Evolutionary conservation across 2,797 vertebrate genomes (phyloP).

Genomic region (Dryobates pubescens): DNA sequence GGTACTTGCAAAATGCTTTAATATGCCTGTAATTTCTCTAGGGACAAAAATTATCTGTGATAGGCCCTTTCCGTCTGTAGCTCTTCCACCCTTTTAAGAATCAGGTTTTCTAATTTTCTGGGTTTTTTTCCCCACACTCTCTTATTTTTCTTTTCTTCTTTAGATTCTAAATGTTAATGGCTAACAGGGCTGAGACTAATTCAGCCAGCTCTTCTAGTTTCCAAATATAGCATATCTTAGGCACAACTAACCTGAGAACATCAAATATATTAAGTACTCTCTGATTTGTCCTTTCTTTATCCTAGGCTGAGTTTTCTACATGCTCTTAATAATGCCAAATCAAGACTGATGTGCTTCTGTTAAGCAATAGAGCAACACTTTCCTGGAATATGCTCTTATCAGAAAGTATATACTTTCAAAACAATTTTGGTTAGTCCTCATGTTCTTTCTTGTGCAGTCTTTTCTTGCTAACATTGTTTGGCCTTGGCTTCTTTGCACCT

Average conservation of each 20-base stretch:
- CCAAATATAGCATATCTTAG: not conserved
- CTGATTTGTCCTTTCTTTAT: not conserved
- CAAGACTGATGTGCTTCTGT: not conserved
- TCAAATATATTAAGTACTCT: not conserved
- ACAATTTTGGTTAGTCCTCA: not conserved
- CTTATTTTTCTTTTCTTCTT: not conserved
- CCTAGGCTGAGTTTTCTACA: not conserved
- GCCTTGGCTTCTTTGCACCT: not conserved
- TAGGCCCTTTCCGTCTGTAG: not conserved
- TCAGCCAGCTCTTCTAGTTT: constrained; percentile 9
- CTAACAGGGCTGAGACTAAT: not conserved
- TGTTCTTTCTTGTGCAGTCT: not conserved
- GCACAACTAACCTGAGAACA: not conserved
- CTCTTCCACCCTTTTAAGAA: not conserved
- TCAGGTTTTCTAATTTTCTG: not conserved
- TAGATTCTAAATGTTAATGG: not conserved
- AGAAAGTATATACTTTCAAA: not conserved
- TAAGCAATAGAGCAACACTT: not conserved
- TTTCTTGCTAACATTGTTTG: not conserved
- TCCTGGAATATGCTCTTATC: not conserved
- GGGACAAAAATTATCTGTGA: not conserved
- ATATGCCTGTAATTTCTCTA: not conserved
- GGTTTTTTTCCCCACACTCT: not conserved
- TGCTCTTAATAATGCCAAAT: not conserved
- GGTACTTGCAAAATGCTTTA: not conserved